These are phyloP conservation scores for Dolomedes plantarius DNA, from an alignment of 2,888 invertebrate genomes.

Conservation along the genomic window DNA sequence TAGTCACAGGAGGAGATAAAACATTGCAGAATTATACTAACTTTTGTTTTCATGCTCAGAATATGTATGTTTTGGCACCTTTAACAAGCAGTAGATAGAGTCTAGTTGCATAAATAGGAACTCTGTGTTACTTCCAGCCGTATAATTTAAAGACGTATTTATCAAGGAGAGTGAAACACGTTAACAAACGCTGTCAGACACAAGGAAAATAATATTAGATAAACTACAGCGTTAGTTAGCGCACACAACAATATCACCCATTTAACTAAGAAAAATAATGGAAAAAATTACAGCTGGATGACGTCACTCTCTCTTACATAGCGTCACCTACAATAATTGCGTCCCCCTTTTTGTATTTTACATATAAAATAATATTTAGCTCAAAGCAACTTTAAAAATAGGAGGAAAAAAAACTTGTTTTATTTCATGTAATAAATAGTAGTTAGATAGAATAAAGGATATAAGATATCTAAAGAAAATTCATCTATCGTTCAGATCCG, in stretches of 20 bases:
- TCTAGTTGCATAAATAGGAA: slow-evolving; percentile 31
- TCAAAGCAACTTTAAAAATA: no score
- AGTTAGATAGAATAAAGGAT: no score
- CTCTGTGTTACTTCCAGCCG: slow-evolving; percentile 23
- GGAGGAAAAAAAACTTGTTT: no score
- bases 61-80: slow-evolving; percentile 53
- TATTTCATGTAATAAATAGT: no score
- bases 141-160: background rate
- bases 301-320: slow-evolving; percentile 45
- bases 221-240: background rate
- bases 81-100: slow-evolving; percentile 10
- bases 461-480: no score
- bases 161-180: background rate
- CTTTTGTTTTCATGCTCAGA: slow-evolving; percentile 49
- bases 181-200: background rate
- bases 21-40: slow-evolving; percentile 28
- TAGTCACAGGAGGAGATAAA: slow-evolving; percentile 17
- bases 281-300: slow-evolving; percentile 44
- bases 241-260: slow-evolving; percentile 23
- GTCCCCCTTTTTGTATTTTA: no score
- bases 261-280: slow-evolving; percentile 48
- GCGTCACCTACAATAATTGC: slow-evolving; percentile 49
- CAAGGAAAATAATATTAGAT: background rate
- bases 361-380: no score
- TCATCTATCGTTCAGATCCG: no score